These are phyloP conservation scores for Scaeva pyrastri DNA, from an alignment of 2,888 invertebrate genomes.

Conservation along the genomic window DNA sequence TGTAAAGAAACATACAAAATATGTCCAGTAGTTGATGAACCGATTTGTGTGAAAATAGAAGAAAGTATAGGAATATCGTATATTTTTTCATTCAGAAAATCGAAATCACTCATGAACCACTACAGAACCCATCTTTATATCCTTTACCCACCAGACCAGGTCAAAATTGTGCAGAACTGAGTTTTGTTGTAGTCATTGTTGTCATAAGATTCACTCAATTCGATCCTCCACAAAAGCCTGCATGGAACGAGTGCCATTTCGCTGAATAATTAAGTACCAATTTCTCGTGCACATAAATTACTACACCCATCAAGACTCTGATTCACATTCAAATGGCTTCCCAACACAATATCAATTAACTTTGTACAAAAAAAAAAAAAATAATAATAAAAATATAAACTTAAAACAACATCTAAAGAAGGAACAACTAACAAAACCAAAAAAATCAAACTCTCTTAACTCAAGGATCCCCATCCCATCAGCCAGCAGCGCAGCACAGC, in stretches of 20 bases:
- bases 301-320: conserved; percentile 30
- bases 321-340: conserved; percentile 52
- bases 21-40: too few species aligned
- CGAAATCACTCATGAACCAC: too few species aligned
- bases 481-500: too few species aligned
- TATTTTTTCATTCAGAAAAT: too few species aligned
- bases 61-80: too few species aligned
- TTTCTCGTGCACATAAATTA: conserved; percentile 42
- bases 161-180: conserved; percentile 2
- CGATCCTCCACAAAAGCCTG: conserved; percentile 52
- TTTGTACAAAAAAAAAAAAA: conserved; percentile 18
- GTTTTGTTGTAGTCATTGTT: conserved; percentile 44
- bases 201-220: conserved; percentile 13
- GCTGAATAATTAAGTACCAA: conserved; percentile 62
- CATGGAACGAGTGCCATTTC: conserved; percentile 58
- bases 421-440: conserved; percentile 23
- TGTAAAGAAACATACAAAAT: too few species aligned
- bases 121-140: too few species aligned
- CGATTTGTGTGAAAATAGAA: too few species aligned
- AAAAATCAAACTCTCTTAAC: conserved; percentile 41
- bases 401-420: neutral
- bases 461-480: conserved; percentile 57
- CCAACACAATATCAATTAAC: conserved; percentile 70
- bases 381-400: conserved; percentile 13
- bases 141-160: neutral